Evolutionary conservation across 2,797 vertebrate genomes (phyloP).

Genomic region (Pipistrellus nathusii): DNA sequence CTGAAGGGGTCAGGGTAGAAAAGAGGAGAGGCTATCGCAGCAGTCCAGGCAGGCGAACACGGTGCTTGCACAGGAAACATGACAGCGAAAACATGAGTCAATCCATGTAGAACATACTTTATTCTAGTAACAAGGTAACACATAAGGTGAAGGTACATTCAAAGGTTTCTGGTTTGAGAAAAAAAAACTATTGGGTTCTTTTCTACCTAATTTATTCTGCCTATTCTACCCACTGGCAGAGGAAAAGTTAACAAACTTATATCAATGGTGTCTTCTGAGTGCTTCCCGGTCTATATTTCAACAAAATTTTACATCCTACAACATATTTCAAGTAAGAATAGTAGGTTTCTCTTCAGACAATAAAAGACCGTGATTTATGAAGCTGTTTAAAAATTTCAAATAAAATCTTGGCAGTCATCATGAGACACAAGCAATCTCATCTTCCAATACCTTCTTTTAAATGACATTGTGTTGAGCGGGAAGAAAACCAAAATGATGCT

Average conservation of each 20-base stretch:
- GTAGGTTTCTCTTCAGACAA: constrained; percentile 23
- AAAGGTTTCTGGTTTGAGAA: background rate
- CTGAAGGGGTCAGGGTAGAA: background rate
- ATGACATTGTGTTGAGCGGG: constrained; percentile 34
- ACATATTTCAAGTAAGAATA: constrained; percentile 36
- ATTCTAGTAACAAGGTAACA: background rate
- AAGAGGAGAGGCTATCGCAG: background rate
- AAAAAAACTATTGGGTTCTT: background rate
- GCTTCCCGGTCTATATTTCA: background rate
- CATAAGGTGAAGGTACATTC: background rate
- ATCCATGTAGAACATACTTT: background rate
- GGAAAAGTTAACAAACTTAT: background rate
- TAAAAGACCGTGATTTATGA: constrained; percentile 23
- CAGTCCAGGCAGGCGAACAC: background rate
- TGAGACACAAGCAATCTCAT: constrained; percentile 58
- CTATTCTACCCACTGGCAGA: background rate
- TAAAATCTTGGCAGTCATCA: constrained; percentile 54
- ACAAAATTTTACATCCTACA: constrained; percentile 46
- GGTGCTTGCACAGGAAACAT: background rate
- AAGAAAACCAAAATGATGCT: constrained; percentile 41
- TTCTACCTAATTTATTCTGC: background rate
- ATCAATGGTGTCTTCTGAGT: background rate
- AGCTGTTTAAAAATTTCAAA: constrained; percentile 40
- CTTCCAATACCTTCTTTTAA: constrained; percentile 44
- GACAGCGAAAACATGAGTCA: background rate